Conservation (phyloP, 2,797 vertebrate genomes). For the Decapterus maruadsi region DNA sequence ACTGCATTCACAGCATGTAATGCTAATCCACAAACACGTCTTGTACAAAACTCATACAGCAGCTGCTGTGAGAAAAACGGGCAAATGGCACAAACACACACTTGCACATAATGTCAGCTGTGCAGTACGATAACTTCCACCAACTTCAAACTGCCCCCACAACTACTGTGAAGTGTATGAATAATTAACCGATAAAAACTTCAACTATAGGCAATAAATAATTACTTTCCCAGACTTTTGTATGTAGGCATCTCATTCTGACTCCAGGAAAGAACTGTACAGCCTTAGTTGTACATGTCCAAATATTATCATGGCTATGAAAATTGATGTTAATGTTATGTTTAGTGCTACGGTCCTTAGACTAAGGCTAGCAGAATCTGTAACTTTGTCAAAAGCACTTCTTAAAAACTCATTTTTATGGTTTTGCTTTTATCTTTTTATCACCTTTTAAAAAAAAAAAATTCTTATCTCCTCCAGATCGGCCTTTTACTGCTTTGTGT, state of each 20-base stretch:
- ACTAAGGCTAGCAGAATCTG: too few relatives aligned
- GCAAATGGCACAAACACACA: slow-evolving; percentile 63
- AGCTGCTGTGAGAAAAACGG: slow-evolving; percentile 77
- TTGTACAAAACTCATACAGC: slow-evolving; percentile 64
- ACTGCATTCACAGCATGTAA: slow-evolving; percentile 45
- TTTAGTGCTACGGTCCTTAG: too few relatives aligned
- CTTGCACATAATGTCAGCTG: slow-evolving; percentile 53
- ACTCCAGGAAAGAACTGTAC: not conserved
- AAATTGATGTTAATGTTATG: not conserved
- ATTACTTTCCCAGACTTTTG: slow-evolving; percentile 13
- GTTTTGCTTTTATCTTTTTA: too few relatives aligned
- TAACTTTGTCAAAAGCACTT: too few relatives aligned
- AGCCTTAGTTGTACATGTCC: not conserved
- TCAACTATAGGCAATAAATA: slow-evolving; percentile 6
- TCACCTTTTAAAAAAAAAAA: too few relatives aligned
- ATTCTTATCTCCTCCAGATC: too few relatives aligned
- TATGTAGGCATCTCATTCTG: slow-evolving; percentile 4
- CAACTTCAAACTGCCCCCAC: slow-evolving; percentile 40
- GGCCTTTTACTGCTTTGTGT: too few relatives aligned
- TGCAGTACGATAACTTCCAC: slow-evolving; percentile 52
- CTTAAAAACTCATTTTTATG: too few relatives aligned
- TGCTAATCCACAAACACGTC: slow-evolving; percentile 68
- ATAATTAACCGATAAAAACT: slow-evolving; percentile 19
- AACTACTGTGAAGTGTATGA: slow-evolving; percentile 38
- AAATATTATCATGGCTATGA: not conserved